Base-by-base conservation (phyloP, 1,140 invertebrate genomes). In the Maniola jurtina region DNA sequence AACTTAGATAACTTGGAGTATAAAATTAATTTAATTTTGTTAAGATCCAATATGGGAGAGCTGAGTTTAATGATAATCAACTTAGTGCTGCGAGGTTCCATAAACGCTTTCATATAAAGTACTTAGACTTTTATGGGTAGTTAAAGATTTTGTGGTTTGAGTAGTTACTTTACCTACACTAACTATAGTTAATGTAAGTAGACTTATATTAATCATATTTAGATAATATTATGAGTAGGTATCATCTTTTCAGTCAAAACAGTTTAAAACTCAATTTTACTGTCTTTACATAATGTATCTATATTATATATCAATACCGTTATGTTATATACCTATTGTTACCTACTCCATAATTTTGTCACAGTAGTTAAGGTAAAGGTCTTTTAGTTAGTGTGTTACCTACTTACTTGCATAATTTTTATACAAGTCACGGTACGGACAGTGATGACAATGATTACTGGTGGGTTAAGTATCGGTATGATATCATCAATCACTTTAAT, bases 401-500 rank as follows among this genome's bases (percentile, higher is more conserved):
- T 40, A 40, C 38, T 6, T 40, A 11, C 13, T 45, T 45, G 13
- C 42, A 11, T 42, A 42, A 42, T 11, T 8, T 42, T 42, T 42
- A 42, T 42, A 11, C 6, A 11, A 42, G 40, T 42, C 40, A 42
- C 40, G 40, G 10, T 42, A 42, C 36, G 5, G 7, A 60, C 15
- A n/a, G 42, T 5, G n/a, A 14, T 14, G 6, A 60, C 58, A 47
- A 45, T 13, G 14, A 61, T 50, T 61, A 61, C 42, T 14, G 16
- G 35, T 38, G 15, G 52, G 6, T 33, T n/a, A 40, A 13, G 33
- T 45, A 64, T 57, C 15, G 10, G 56, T 14, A 54, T 56, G 52
- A 54, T 15, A 45, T 52, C 35, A 66, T 66, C 33, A 7, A 64
- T 64, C 14, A 57, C 40, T 64, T 64, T 64, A 59, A 13, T 58